Percentiles rank a stretch among this genome's conserved stretches.
Conservation (phyloP, 2,888 invertebrate genomes). For the Allolobophora icterica region DNA sequence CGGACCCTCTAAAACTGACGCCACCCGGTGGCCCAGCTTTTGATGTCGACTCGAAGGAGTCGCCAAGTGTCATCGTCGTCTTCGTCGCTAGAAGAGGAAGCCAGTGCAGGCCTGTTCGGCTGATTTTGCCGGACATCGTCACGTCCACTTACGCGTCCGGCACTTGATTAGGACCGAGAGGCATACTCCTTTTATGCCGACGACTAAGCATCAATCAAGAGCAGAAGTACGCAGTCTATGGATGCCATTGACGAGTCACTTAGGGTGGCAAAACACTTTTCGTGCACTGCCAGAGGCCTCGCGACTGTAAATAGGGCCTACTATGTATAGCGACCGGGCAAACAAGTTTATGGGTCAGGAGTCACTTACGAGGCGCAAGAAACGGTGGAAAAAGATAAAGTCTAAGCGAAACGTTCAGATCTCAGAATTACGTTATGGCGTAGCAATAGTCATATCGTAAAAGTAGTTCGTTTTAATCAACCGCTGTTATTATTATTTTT, state of each 20-base stretch:
- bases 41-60: background rate
- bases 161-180: background rate
- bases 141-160: background rate
- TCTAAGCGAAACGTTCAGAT: background rate
- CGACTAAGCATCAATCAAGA: background rate
- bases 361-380: background rate
- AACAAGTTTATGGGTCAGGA: background rate
- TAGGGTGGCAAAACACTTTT: background rate
- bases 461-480: too few relatives aligned
- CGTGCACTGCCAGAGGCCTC: background rate
- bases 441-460: too few relatives aligned
- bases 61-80: background rate
- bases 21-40: background rate
- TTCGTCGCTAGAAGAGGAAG: background rate
- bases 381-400: background rate
- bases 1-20: too few relatives aligned
- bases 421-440: background rate
- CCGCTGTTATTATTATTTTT: too few relatives aligned
- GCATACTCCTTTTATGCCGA: background rate
- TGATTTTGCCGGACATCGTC: slow-evolving; percentile 5
- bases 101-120: background rate
- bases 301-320: background rate
- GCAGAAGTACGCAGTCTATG: background rate
- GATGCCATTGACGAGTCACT: slow-evolving; percentile 2
- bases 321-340: background rate